Evolutionary conservation across 2,888 invertebrate genomes (phyloP).

Genomic region (Apamea sordens): DNA sequence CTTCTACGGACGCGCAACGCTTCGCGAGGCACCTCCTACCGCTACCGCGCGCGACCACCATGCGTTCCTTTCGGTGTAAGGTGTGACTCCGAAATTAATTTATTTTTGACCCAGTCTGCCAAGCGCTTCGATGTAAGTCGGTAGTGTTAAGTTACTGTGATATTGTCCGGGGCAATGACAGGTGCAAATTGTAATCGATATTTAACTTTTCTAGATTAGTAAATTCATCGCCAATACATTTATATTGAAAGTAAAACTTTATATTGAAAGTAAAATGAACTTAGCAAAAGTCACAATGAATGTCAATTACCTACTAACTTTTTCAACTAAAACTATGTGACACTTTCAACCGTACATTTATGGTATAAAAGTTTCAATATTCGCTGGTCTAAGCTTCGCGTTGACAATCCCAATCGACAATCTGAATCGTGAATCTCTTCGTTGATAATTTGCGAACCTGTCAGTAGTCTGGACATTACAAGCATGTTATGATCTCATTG

Average conservation of each 20-base stretch:
- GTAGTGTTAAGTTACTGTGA: conserved; percentile 8
- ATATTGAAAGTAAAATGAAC: background rate
- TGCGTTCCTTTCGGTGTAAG: conserved; percentile 18
- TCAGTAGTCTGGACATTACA: conserved; percentile 45
- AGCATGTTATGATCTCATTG: conserved; percentile 42
- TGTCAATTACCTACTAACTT: background rate
- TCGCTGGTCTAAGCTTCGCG: background rate
- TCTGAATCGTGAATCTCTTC: background rate
- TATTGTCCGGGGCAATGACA: conserved; percentile 41
- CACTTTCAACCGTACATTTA: background rate
- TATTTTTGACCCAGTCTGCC: conserved; percentile 26
- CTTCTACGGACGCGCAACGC: conserved; percentile 6
- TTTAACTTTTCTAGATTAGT: background rate
- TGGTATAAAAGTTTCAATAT: background rate
- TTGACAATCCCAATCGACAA: background rate
- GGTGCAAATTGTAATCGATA: background rate
- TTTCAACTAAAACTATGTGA: background rate
- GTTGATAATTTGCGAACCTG: conserved; percentile 18
- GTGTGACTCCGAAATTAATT: conserved; percentile 29
- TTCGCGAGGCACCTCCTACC: conserved; percentile 4
- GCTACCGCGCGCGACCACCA: background rate
- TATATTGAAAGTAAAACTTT: background rate
- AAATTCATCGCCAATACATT: background rate
- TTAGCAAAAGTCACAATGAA: conserved; percentile 3
- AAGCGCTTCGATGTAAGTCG: conserved; percentile 32